Percentiles rank a stretch among this genome's conserved stretches.
Conservation (phyloP, 2,113 vertebrate genomes). For the Centrocercus urophasianus region DNA sequence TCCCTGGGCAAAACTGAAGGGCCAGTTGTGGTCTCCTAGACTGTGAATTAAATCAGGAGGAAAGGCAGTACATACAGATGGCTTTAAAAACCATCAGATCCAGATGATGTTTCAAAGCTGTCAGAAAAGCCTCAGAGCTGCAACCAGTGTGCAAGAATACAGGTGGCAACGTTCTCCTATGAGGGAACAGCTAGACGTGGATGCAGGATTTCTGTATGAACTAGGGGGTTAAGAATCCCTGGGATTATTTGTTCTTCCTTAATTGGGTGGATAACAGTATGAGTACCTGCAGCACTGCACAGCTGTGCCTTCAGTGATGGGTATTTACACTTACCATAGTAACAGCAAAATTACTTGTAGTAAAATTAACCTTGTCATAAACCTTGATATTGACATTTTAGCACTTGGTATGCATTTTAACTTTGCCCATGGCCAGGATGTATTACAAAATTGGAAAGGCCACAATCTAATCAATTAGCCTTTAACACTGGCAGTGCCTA, state of each 20-base stretch:
- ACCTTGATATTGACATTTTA: neutral
- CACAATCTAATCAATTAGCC: neutral
- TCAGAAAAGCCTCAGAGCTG: neutral
- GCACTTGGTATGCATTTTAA: neutral
- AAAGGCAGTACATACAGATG: neutral
- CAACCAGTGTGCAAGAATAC: fast-evolving
- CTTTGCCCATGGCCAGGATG: neutral
- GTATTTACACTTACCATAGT: conserved; percentile 43
- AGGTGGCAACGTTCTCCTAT: neutral
- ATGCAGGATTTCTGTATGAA: neutral
- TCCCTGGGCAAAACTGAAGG: neutral
- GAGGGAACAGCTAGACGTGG: neutral
- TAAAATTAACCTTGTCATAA: conserved; percentile 28
- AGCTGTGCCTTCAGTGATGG: neutral
- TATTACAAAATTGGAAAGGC: neutral
- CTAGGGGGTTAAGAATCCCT: neutral
- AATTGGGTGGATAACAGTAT: neutral
- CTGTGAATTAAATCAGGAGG: neutral
- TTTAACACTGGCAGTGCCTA: neutral
- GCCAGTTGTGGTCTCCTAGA: neutral
- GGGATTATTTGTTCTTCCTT: neutral
- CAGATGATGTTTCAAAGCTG: neutral
- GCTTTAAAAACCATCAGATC: neutral
- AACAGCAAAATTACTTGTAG: conserved; percentile 1
- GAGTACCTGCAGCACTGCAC: neutral